Evolutionary conservation across 2,797 vertebrate species (phyloP).

Genomic region (Sebastes kiyomatsui): DNA sequence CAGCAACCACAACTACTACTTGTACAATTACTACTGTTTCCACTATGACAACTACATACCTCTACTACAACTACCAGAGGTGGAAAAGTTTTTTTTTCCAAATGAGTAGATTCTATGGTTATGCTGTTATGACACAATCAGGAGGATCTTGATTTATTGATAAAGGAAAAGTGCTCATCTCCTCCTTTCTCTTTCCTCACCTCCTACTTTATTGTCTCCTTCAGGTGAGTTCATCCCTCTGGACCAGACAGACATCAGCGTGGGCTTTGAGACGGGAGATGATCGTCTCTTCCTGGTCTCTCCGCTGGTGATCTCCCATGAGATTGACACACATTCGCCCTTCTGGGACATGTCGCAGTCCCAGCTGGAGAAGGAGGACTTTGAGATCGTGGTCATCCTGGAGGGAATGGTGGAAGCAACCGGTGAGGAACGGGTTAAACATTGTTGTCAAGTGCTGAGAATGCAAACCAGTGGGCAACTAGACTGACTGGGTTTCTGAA

Average conservation of each 20-base stretch:
- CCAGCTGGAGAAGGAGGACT: constrained; percentile 94
- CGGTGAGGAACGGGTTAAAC: constrained; percentile 76
- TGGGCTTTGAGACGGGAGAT: constrained; percentile 96
- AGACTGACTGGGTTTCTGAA: no score
- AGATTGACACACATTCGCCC: constrained; percentile 90
- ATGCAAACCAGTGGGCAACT: neutral
- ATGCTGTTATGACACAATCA: neutral
- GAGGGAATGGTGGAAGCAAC: constrained; percentile 99
- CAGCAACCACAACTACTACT: neutral
- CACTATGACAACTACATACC: neutral
- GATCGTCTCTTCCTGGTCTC: constrained; percentile 97
- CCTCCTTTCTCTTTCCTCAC: neutral
- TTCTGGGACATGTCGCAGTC: constrained; percentile 95
- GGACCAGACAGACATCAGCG: constrained; percentile 97
- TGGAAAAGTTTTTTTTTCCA: no score
- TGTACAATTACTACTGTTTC: neutral
- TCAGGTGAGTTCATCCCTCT: constrained; percentile 95
- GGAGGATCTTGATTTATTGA: neutral
- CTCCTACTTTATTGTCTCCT: neutral
- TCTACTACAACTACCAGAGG: neutral
- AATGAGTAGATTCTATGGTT: neutral
- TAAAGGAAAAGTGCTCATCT: neutral
- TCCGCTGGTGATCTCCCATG: constrained; percentile 95
- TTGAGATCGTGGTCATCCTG: constrained; percentile 98
- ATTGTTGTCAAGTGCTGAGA: neutral